Percentiles rank a stretch among this genome's conserved stretches.
These are phyloP conservation scores for Pyrgilauda ruficollis DNA, from an alignment of 2,113 vertebrate species.

Conservation along the genomic window DNA sequence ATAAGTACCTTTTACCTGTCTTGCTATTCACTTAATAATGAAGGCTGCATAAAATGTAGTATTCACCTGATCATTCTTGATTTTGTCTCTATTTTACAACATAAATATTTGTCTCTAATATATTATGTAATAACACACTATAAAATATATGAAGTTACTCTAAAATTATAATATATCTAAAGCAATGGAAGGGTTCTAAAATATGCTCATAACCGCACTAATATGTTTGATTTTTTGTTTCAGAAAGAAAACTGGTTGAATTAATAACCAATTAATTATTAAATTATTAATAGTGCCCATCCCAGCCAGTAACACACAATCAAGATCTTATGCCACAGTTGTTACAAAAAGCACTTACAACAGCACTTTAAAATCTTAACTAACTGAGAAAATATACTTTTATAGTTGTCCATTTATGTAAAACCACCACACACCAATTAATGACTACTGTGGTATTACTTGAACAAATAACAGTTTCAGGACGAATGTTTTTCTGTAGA, in stretches of 20 bases:
- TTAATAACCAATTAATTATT: too few species aligned
- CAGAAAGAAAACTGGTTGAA: not conserved
- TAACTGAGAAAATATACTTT: not conserved
- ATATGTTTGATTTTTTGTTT: not conserved
- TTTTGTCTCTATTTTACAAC: not conserved
- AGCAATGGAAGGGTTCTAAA: not conserved
- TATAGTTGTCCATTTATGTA: not conserved
- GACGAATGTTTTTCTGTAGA: not conserved
- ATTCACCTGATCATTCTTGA: fast-evolving
- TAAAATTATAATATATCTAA: not conserved
- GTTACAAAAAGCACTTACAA: not conserved
- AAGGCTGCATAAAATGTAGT: not conserved
- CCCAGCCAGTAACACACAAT: not conserved
- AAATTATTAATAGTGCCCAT: not conserved
- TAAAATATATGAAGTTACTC: not conserved
- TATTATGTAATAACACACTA: not conserved
- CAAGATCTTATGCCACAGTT: not conserved
- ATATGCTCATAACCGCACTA: not conserved
- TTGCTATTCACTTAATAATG: not conserved
- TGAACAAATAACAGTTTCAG: not conserved
- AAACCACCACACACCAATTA: fast-evolving
- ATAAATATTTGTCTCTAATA: not conserved
- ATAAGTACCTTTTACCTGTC: not conserved
- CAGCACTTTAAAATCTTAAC: not conserved
- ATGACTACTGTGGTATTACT: not conserved